A percentile compares a stretch with the other conserved stretches of the same genome.
Conservation (phyloP, 2,113 vertebrate species). For the Anhinga anhinga region DNA sequence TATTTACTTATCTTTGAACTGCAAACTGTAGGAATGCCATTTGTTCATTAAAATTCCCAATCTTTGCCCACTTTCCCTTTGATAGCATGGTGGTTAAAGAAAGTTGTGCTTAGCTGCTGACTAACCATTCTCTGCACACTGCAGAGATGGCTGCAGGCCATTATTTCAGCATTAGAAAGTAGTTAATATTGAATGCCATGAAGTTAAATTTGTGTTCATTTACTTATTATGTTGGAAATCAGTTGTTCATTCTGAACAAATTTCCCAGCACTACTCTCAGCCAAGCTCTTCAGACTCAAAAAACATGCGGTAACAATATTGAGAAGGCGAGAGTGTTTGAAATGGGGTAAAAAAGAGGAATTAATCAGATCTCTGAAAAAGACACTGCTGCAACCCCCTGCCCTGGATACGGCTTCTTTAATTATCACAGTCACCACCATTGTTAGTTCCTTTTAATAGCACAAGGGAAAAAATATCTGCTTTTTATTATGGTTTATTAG, state of each 20-base stretch:
- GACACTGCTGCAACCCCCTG: neutral
- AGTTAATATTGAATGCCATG: conserved; percentile 54
- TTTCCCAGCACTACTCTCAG: conserved; percentile 14
- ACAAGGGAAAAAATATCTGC: neutral
- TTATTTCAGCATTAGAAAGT: conserved; percentile 49
- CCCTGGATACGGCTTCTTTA: neutral
- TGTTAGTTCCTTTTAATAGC: conserved; percentile 2
- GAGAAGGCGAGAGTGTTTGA: neutral
- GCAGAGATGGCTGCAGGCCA: conserved; percentile 43
- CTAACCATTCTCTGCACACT: conserved; percentile 52
- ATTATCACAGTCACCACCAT: neutral
- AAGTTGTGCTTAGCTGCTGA: conserved; percentile 52
- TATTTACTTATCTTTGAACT: conserved; percentile 70
- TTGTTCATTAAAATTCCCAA: conserved; percentile 66
- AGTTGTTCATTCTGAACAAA: neutral
- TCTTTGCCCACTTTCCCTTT: conserved; percentile 62
- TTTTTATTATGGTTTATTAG: neutral
- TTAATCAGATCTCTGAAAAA: neutral
- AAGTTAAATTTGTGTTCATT: conserved; percentile 51
- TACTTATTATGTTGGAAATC: conserved; percentile 30
- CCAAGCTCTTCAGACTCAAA: neutral
- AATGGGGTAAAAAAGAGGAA: neutral
- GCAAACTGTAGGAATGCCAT: conserved; percentile 58
- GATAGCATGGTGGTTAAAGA: conserved; percentile 46
- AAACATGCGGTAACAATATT: neutral